Conservation (phyloP, 2,797 vertebrate genomes). For the Tinamus major region DNA sequence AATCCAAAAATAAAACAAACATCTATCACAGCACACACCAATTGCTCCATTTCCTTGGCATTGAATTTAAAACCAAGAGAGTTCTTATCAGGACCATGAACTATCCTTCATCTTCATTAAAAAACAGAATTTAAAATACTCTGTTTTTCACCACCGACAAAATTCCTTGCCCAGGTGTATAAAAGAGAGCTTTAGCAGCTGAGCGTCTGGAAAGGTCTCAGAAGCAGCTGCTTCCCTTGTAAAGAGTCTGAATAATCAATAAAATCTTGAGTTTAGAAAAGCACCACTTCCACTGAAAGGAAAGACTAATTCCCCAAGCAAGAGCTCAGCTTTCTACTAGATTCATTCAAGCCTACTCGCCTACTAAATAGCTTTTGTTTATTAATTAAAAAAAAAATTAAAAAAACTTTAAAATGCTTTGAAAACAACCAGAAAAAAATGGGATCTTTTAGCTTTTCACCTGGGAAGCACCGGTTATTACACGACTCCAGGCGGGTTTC, state of each 20-base stretch:
- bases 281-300: not conserved
- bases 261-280: not conserved
- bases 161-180: not conserved
- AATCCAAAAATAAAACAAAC: not conserved
- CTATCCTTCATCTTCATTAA: not conserved
- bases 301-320: rapidly evolving
- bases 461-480: rapidly evolving
- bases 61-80: rapidly evolving
- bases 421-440: rapidly evolving
- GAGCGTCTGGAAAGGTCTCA: not conserved
- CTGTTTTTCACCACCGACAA: not conserved
- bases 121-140: not conserved
- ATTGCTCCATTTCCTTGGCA: not conserved
- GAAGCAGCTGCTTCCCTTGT: not conserved
- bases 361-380: not conserved
- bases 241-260: rapidly evolving
- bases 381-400: not conserved
- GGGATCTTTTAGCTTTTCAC: not conserved
- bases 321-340: not conserved
- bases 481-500: rapidly evolving
- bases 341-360: rapidly evolving
- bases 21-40: rapidly evolving
- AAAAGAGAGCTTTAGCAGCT: not conserved
- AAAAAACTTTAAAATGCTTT: not conserved
- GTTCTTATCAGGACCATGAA: not conserved